These are phyloP conservation scores for Dynastes hyllus DNA, from an alignment of 2,888 invertebrate genomes.

Conservation along the genomic window DNA sequence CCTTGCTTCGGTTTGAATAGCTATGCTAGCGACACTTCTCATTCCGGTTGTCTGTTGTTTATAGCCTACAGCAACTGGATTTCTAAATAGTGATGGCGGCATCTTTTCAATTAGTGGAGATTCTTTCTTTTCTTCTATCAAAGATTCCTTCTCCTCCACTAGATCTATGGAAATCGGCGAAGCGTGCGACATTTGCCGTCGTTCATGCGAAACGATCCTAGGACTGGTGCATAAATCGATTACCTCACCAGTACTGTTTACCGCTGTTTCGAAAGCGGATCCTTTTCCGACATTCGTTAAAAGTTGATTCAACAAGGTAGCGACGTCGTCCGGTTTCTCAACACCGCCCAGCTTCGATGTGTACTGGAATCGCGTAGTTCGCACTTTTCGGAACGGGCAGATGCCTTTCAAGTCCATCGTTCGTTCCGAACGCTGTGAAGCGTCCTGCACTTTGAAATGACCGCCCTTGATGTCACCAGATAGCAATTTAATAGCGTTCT, in stretches of 20 bases:
- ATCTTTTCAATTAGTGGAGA: neutral
- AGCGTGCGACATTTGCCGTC: neutral
- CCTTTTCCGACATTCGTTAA: neutral
- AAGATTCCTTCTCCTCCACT: neutral
- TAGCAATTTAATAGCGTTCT: slow-evolving; percentile 15
- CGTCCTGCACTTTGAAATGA: slow-evolving; percentile 7
- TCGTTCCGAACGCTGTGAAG: neutral
- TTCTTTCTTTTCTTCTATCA: neutral
- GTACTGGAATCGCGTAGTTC: neutral
- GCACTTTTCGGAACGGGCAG: neutral
- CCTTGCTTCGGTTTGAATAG: neutral
- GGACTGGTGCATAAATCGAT: slow-evolving; percentile 6
- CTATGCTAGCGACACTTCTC: neutral
- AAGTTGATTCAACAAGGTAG: neutral
- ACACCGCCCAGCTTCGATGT: neutral
- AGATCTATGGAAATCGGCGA: neutral
- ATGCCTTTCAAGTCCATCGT: neutral
- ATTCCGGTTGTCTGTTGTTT: neutral
- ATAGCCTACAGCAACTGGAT: neutral
- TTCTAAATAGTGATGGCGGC: too few relatives aligned
- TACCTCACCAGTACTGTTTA: neutral
- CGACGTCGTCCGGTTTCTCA: neutral
- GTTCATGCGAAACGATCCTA: neutral
- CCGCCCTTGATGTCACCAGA: neutral
- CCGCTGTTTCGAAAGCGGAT: neutral